These are phyloP conservation scores for Baronia brevicornis DNA, from an alignment of 2,888 invertebrate genomes.

Conservation along the genomic window DNA sequence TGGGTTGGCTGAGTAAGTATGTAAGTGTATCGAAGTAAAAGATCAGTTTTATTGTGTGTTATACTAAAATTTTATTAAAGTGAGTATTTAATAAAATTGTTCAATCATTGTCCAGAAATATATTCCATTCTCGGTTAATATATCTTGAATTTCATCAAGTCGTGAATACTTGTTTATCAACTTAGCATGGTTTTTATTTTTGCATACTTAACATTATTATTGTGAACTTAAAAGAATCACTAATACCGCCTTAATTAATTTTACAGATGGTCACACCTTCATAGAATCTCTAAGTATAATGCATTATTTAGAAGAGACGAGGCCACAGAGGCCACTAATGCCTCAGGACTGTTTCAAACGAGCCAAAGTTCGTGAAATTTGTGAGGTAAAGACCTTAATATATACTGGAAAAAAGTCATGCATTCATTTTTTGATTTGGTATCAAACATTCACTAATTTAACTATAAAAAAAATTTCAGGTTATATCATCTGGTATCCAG, in stretches of 20 bases:
- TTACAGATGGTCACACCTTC: constrained; percentile 81
- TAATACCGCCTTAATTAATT: constrained; percentile 15
- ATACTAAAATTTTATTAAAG: too few relatives aligned
- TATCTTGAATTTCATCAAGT: not conserved
- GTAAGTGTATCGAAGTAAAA: too few relatives aligned
- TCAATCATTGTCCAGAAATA: not conserved
- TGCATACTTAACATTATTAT: not conserved
- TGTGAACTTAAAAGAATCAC: not conserved
- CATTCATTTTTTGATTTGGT: not conserved
- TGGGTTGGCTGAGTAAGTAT: too few relatives aligned
- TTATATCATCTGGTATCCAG: constrained; percentile 95
- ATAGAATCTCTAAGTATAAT: constrained; percentile 90
- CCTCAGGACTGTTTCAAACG: constrained; percentile 92
- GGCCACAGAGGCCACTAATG: constrained; percentile 88
- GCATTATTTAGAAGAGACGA: constrained; percentile 96
- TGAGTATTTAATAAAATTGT: too few relatives aligned
- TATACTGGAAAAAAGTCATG: constrained; percentile 1
- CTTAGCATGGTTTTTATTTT: too few relatives aligned
- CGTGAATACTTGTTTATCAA: constrained; percentile 1
- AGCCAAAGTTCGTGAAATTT: constrained; percentile 94
- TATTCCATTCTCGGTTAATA: not conserved
- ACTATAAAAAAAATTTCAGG: constrained; percentile 35
- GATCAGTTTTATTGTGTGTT: too few relatives aligned
- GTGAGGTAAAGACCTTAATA: constrained; percentile 76
- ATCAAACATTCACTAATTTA: not conserved